These are phyloP conservation scores for Chaunax sp. DNA, from an alignment of 2,797 vertebrate genomes.

Conservation along the genomic window DNA sequence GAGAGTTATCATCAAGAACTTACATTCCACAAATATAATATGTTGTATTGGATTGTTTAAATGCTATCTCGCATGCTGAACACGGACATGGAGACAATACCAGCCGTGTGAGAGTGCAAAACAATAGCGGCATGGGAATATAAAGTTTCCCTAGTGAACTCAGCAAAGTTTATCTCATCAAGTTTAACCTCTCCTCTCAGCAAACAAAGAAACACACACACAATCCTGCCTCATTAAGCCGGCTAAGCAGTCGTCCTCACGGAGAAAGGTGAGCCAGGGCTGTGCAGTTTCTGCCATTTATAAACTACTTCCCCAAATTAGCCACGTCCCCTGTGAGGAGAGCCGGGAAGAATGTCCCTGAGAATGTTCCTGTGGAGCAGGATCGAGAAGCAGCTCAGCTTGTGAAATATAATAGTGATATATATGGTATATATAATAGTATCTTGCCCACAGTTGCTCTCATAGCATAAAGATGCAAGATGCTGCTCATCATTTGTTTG, in stretches of 20 bases:
- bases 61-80: background rate
- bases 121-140: conserved; percentile 30
- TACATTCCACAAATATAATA: conserved; percentile 21
- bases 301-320: conserved; percentile 64
- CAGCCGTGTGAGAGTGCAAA: conserved; percentile 17
- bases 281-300: conserved; percentile 57
- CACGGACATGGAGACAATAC: background rate
- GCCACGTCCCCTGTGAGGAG: conserved; percentile 49
- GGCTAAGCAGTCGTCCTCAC: conserved; percentile 48
- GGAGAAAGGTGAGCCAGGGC: conserved; percentile 51
- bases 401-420: conserved; percentile 29
- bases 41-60: conserved; percentile 4
- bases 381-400: conserved; percentile 17
- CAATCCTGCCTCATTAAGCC: conserved; percentile 57
- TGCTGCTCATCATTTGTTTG: conserved; percentile 18
- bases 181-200: conserved; percentile 30
- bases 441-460: conserved; percentile 17
- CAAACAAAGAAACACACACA: conserved; percentile 21
- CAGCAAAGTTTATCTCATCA: conserved; percentile 45
- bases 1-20: conserved; percentile 11
- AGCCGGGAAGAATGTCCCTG: conserved; percentile 34
- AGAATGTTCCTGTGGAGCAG: conserved; percentile 27
- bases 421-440: background rate
- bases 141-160: conserved; percentile 39
- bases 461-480: conserved; percentile 33